A percentile compares a stretch with the other conserved stretches of the same genome.
phyloP scores from a whole-genome alignment of 2,797 vertebrate species.

The Mus minutoides region DNA sequence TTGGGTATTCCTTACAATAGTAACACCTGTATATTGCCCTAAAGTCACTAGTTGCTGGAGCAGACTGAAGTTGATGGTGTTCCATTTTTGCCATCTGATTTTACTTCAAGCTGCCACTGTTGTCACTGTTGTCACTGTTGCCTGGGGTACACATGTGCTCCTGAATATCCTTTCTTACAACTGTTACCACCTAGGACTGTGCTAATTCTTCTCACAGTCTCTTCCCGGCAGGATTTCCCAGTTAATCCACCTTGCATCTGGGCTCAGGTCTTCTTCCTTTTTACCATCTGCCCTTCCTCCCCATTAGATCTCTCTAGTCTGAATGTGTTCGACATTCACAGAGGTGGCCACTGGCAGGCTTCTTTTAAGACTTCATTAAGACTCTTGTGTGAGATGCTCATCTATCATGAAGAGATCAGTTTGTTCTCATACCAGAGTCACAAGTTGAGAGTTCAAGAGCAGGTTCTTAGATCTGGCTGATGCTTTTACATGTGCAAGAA shows the following conservation, averaged over 20 bases:
- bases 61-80: neutral
- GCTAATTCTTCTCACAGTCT: neutral
- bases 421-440: constrained; percentile 47
- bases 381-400: neutral
- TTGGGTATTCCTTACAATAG: constrained; percentile 30
- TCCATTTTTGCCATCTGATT: constrained; percentile 12
- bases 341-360: neutral
- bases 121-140: neutral
- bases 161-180: neutral
- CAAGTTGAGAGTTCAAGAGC: constrained; percentile 21
- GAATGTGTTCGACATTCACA: neutral
- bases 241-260: neutral
- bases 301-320: neutral
- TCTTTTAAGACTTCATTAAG: neutral
- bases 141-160: neutral
- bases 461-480: constrained; percentile 45
- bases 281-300: neutral
- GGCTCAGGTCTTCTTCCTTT: constrained; percentile 1
- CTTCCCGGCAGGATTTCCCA: neutral
- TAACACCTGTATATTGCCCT: neutral
- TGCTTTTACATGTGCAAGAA: constrained; percentile 67
- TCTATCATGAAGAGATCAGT: neutral
- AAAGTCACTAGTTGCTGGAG: neutral
- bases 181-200: neutral
- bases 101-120: neutral